Evolutionary conservation across 2,113 vertebrate species (phyloP).

Genomic region (Tragelaphus strepsiceros): DNA sequence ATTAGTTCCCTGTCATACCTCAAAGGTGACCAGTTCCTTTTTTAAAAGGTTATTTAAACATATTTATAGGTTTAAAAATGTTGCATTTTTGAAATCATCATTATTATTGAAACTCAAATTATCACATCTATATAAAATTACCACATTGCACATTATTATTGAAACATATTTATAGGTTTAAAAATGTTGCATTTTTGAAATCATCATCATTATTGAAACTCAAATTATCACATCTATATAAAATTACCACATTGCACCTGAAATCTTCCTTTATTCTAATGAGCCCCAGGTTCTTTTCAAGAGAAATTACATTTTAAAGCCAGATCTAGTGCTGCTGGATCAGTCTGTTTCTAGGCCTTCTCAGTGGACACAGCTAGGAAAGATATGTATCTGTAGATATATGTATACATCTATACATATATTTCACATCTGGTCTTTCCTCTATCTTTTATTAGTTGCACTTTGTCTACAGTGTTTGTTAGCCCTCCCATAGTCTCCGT

Average conservation of each 20-base stretch:
- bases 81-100: background rate
- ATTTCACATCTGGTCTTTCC: background rate
- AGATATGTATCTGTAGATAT: background rate
- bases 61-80: constrained; percentile 5
- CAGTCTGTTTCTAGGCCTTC: background rate
- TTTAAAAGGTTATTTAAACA: background rate
- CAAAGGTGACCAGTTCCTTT: background rate
- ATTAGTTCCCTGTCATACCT: background rate
- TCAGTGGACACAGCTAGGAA: background rate
- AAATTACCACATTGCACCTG: background rate
- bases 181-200: background rate
- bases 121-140: background rate
- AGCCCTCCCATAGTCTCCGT: background rate
- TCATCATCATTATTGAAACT: background rate
- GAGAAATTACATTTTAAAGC: background rate
- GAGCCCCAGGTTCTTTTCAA: background rate
- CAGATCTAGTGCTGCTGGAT: background rate
- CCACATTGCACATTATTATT: background rate
- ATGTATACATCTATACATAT: background rate
- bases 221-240: background rate
- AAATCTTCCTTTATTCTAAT: background rate
- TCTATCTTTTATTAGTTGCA: background rate
- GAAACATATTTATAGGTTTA: background rate
- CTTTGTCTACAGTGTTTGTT: background rate
- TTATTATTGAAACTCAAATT: background rate